phyloP scores from a whole-genome alignment of 2,797 vertebrate species.

The Gallinago nigripennis region DNA sequence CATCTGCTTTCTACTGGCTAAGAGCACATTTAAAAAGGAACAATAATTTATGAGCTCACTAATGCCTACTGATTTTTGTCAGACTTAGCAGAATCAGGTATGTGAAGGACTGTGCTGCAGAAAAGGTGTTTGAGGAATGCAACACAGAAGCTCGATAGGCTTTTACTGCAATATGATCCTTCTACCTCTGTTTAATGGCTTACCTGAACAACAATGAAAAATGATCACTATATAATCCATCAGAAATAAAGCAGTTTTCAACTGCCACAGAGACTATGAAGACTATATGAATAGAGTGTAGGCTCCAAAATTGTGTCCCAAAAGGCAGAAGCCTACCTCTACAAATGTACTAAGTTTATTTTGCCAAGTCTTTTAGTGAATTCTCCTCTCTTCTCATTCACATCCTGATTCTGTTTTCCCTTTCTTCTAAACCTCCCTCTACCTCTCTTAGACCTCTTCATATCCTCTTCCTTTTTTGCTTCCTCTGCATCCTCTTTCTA shows the following conservation, averaged over 20 bases:
- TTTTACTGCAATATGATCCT: neutral
- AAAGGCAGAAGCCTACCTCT: neutral
- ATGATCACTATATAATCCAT: neutral
- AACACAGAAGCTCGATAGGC: neutral
- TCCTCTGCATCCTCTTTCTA: neutral
- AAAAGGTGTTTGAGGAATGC: neutral
- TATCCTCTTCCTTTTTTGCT: neutral
- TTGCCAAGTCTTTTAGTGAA: neutral
- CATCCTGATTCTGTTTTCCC: neutral
- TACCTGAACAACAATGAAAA: neutral
- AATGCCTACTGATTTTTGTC: neutral
- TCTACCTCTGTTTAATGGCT: neutral
- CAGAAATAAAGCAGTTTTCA: neutral
- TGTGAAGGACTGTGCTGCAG: neutral
- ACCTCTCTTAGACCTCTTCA: neutral
- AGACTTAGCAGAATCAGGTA: neutral
- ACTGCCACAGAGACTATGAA: neutral
- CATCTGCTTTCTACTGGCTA: neutral
- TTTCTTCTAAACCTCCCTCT: neutral
- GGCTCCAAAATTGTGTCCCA: neutral
- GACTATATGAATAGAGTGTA: neutral
- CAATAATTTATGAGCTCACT: neutral
- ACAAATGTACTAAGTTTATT: neutral
- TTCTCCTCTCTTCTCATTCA: neutral
- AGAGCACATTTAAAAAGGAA: neutral